These are phyloP conservation scores for Acrobasis repandana DNA, from an alignment of 2,888 invertebrate genomes.

Conservation along the genomic window DNA sequence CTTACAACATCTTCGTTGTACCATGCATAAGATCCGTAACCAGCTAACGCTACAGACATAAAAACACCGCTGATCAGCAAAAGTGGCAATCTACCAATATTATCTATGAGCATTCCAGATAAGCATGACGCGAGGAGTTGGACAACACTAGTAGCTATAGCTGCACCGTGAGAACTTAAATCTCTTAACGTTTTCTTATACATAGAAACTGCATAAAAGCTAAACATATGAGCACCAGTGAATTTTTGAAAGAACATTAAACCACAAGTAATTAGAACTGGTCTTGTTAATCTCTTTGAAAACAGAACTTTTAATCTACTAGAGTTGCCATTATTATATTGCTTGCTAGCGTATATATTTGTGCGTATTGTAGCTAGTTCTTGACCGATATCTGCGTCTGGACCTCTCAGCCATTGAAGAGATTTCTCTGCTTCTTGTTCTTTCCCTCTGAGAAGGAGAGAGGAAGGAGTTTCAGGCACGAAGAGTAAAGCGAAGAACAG, in stretches of 20 bases:
- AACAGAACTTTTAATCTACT: constrained; percentile 64
- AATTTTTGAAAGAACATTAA: constrained; percentile 95
- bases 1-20: constrained; percentile 87
- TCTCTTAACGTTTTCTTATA: constrained; percentile 91
- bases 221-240: constrained; percentile 91
- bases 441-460: constrained; percentile 87
- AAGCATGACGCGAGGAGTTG: constrained; percentile 91
- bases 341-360: constrained; percentile 84
- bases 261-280: constrained; percentile 91
- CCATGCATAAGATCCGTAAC: constrained; percentile 90
- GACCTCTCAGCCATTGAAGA: constrained; percentile 90
- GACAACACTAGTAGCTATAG: constrained; percentile 91
- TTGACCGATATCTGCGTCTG: constrained; percentile 88
- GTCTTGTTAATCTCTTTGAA: constrained; percentile 81
- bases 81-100: constrained; percentile 91
- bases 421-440: constrained; percentile 89
- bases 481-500: constrained; percentile 89
- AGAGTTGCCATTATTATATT: constrained; percentile 58
- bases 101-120: constrained; percentile 92
- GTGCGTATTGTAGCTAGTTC: constrained; percentile 88
- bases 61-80: constrained; percentile 91
- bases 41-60: constrained; percentile 92
- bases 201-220: constrained; percentile 92
- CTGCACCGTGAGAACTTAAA: constrained; percentile 91
- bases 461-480: constrained; percentile 95